A percentile compares a stretch with the other conserved stretches of the same genome.
These are phyloP conservation scores for Thripadectes ignobilis DNA, from an alignment of 2,797 vertebrate species.

Conservation along the genomic window DNA sequence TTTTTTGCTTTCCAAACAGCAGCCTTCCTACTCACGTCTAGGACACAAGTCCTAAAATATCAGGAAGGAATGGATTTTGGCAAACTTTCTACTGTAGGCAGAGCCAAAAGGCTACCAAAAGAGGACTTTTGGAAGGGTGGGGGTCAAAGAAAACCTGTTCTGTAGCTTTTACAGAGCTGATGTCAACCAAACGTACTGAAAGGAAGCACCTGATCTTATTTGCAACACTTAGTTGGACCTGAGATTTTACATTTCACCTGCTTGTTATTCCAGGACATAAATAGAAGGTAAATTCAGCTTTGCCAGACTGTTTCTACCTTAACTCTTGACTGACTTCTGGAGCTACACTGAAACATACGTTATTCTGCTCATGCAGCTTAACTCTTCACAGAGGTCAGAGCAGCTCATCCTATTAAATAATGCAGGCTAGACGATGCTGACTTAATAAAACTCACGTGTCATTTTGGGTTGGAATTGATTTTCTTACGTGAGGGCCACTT, in stretches of 20 bases:
- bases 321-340: conserved; percentile 19
- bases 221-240: not conserved
- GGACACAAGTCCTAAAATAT: not conserved
- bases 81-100: not conserved
- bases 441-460: conserved; percentile 76
- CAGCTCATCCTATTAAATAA: conserved; percentile 72
- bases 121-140: fast-evolving
- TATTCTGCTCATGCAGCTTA: conserved; percentile 61
- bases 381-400: conserved; percentile 68
- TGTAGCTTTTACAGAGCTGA: not conserved
- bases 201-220: not conserved
- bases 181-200: not conserved
- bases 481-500: conserved; percentile 65
- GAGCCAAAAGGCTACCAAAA: not conserved
- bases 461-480: conserved; percentile 75
- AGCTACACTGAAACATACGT: conserved; percentile 14
- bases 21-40: not conserved
- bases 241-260: conserved; percentile 9
- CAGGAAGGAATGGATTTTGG: not conserved
- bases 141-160: not conserved
- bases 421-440: conserved; percentile 65
- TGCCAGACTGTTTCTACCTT: not conserved
- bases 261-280: not conserved
- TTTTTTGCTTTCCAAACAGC: not conserved
- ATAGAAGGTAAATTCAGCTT: conserved; percentile 5